phyloP scores from a whole-genome alignment of 2,113 vertebrate species.

The Ctenodactylus gundi region DNA sequence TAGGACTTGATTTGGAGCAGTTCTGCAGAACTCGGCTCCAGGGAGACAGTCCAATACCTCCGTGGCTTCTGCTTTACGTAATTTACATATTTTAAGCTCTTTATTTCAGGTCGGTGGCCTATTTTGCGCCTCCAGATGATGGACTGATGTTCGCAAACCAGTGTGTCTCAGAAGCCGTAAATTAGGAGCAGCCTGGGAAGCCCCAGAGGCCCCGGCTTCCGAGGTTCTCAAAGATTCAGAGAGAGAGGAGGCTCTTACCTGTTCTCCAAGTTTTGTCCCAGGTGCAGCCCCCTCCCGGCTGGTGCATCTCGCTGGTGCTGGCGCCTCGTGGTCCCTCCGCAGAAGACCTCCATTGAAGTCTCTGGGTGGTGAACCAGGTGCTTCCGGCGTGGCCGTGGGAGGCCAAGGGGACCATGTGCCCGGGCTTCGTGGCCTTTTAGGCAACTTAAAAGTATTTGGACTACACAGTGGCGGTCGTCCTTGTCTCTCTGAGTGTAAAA shows the following conservation, averaged over 20 bases:
- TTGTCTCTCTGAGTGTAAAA: not conserved
- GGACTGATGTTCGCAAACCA: not conserved
- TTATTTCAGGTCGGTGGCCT: constrained; percentile 64
- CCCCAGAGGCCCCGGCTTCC: constrained; percentile 9
- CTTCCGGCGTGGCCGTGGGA: no score
- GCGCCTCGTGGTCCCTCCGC: no score
- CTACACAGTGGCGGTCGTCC: not conserved
- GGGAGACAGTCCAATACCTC: constrained; percentile 23
- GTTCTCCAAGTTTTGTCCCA: not conserved
- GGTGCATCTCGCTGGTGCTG: no score
- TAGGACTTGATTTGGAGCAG: not conserved
- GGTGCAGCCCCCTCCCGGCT: not conserved
- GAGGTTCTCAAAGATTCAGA: not conserved
- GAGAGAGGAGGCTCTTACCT: not conserved
- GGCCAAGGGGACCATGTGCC: no score
- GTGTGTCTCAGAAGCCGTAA: constrained; percentile 19
- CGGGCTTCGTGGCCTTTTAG: no score
- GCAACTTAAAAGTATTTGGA: no score
- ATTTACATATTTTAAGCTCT: constrained; percentile 69
- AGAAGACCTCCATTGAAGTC: not conserved
- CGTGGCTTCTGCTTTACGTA: constrained; percentile 51
- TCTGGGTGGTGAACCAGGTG: not conserved
- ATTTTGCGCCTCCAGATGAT: constrained; percentile 31
- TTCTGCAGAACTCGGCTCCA: constrained; percentile 27
- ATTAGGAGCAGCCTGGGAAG: not conserved